Conservation (phyloP, 1,140 invertebrate genomes). For the Sycobia sp. region DNA sequence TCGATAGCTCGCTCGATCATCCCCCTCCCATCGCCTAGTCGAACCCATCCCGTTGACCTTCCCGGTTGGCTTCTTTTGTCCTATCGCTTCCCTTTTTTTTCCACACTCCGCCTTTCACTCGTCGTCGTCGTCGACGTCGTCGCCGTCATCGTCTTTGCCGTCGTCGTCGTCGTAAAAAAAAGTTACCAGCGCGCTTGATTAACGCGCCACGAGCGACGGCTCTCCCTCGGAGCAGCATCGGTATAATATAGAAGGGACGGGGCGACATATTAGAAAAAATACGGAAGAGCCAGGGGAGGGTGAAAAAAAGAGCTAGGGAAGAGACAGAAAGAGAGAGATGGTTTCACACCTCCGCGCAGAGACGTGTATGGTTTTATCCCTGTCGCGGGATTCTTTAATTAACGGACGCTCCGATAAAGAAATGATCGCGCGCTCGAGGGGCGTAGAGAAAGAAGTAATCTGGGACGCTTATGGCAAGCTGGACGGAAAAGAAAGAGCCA, state of each 20-base stretch:
- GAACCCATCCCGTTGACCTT: conserved; percentile 26
- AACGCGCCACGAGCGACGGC: conserved; percentile 34
- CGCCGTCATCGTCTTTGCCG: not conserved
- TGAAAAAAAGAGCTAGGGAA: not conserved
- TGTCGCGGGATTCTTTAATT: conserved; percentile 19
- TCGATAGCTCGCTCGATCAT: conserved; percentile 51
- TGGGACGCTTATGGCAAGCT: not conserved
- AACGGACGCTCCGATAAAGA: conserved; percentile 10
- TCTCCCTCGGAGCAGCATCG: conserved; percentile 1
- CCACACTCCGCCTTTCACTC: no score
- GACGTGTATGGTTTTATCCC: not conserved
- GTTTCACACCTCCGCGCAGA: conserved; percentile 17
- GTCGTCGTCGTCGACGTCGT: conserved; percentile 9
- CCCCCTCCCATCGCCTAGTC: conserved; percentile 40
- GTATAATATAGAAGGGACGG: not conserved
- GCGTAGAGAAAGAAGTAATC: not conserved
- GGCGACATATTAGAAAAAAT: no score
- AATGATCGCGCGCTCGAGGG: conserved; percentile 2
- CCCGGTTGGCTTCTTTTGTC: conserved; percentile 28
- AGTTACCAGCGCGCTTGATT: conserved; percentile 42
- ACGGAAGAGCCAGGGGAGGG: no score
- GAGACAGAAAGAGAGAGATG: not conserved
- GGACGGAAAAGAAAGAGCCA: not conserved
- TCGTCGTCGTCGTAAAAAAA: conserved; percentile 41
- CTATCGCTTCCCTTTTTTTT: conserved; percentile 25